Conservation (phyloP, 2,113 vertebrate species). For the Eptesicus fuscus region DNA sequence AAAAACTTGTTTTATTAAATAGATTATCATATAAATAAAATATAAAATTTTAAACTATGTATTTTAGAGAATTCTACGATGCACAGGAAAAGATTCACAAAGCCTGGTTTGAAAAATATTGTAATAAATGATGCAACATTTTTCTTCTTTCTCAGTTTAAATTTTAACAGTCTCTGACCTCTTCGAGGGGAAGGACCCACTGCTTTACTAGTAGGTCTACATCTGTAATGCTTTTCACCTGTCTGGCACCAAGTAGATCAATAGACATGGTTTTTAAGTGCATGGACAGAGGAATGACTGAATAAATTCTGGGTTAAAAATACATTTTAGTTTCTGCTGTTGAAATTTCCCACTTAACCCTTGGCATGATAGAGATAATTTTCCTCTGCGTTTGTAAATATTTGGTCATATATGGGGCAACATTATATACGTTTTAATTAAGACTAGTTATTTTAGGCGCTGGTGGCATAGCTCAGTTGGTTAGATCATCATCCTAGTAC, state of each 20-base stretch:
- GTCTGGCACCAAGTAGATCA: background rate
- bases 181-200: background rate
- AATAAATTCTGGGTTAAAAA: background rate
- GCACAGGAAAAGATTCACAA: background rate
- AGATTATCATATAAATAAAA: background rate
- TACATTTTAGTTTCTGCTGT: background rate
- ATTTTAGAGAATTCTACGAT: background rate
- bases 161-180: background rate
- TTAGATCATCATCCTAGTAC: background rate
- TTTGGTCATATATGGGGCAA: background rate
- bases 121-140: background rate
- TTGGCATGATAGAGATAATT: background rate
- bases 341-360: background rate
- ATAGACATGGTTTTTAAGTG: background rate
- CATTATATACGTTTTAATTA: background rate
- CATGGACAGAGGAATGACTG: background rate
- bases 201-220: background rate
- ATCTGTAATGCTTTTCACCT: background rate
- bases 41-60: constrained; percentile 5
- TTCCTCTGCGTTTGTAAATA: background rate
- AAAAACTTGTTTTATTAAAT: background rate
- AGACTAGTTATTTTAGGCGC: background rate
- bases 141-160: background rate
- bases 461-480: background rate
- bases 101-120: background rate